Conservation (phyloP, 2,797 vertebrate genomes). For the Sternarchorhynchus goeldii region DNA sequence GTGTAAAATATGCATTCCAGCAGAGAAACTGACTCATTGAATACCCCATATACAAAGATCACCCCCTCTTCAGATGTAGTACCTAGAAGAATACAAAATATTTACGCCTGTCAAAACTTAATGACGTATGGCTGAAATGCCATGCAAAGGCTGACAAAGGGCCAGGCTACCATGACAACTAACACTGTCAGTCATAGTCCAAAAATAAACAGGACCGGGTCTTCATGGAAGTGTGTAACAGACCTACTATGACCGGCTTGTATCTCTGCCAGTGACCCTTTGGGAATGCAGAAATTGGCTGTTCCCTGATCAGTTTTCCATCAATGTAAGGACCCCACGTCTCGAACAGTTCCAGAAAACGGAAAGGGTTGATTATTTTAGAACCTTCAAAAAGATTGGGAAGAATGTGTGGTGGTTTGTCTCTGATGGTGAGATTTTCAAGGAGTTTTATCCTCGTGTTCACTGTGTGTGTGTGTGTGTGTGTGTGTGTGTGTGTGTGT, state of each 20-base stretch:
- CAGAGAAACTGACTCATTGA: conserved; percentile 69
- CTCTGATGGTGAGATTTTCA: neutral
- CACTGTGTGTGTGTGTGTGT: neutral
- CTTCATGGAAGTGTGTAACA: conserved; percentile 17
- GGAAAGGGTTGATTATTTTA: conserved; percentile 75
- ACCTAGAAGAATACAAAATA: conserved; percentile 59
- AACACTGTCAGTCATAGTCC: neutral
- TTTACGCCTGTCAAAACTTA: neutral
- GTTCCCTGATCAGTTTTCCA: conserved; percentile 73
- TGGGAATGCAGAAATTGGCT: conserved; percentile 71
- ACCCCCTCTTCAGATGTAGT: conserved; percentile 79
- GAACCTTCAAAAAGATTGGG: conserved; percentile 64
- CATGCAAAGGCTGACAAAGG: neutral
- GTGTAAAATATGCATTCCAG: conserved; percentile 71
- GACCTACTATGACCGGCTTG: conserved; percentile 75
- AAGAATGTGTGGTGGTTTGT: conserved; percentile 1
- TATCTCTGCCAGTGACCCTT: conserved; percentile 78
- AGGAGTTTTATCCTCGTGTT: neutral
- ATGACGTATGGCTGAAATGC: no score
- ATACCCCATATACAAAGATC: conserved; percentile 71
- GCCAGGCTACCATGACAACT: neutral
- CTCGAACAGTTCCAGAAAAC: conserved; percentile 78
- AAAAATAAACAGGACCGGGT: neutral
- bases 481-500: conserved; percentile 20
- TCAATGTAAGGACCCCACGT: conserved; percentile 77